Conservation (phyloP, 1,140 invertebrate genomes). For the Chrysopa pallens region DNA sequence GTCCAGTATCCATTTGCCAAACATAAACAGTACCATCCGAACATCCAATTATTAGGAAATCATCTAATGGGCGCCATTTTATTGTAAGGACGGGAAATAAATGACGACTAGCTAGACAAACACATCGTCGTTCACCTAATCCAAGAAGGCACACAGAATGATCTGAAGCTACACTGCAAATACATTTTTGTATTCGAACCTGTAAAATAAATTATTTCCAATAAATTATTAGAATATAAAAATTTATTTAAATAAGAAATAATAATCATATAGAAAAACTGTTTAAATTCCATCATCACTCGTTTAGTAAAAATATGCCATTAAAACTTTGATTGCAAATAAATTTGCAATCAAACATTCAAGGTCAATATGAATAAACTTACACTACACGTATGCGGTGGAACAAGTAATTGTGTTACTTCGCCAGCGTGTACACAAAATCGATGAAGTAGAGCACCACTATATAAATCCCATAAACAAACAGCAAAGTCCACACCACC, state of each 20-base stretch:
- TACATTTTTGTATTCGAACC: conserved; percentile 82
- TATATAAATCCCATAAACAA: conserved; percentile 91
- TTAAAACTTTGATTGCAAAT: conserved; percentile 2
- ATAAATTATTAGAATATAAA: too few relatives aligned
- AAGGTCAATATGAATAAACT: too few relatives aligned
- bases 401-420: conserved; percentile 79
- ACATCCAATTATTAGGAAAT: conserved; percentile 96
- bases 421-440: conserved; percentile 94
- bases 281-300: conserved; percentile 6
- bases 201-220: conserved; percentile 20
- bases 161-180: conserved; percentile 93
- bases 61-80: conserved; percentile 93
- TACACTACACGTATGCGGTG: conserved; percentile 81
- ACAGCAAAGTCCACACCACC: conserved; percentile 97
- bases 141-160: conserved; percentile 91
- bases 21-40: conserved; percentile 95
- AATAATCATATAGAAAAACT: conserved; percentile 8
- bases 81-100: conserved; percentile 91
- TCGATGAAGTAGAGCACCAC: conserved; percentile 73
- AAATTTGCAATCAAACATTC: not conserved
- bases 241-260: conserved; percentile 3
- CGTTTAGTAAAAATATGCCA: conserved; percentile 3
- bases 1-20: conserved; percentile 99
- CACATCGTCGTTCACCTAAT: conserved; percentile 84
- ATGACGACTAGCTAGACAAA: conserved; percentile 88